Evolutionary conservation across 1,140 invertebrate genomes (phyloP), one percentile per base, ranked within the genome.

Genomic region (Hycleus cichorii): DNA sequence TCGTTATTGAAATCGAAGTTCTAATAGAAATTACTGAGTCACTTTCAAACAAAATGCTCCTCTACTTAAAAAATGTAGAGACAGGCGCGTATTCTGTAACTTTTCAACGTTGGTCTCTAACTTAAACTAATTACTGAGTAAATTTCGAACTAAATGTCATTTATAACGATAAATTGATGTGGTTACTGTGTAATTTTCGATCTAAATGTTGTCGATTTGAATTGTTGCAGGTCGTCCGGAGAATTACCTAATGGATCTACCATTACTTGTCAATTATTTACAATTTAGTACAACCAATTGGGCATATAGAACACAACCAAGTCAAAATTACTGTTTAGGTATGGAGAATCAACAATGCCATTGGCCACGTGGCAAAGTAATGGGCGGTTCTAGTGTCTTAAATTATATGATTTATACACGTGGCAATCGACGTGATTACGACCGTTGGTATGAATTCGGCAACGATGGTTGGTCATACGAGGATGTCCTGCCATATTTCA

Each of bases 381-480:
- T 91, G 65, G 92, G 92, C 6, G 92, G 93, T 1, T 91, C 87
- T 0, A 90, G 87, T 45, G 87, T 89, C 0, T 72, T 95, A 0
- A 95, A 96, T 69, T 93, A 91, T 58, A 92, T 96, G 93, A 90
- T 94, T 42, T 93, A 93, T 62, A 89, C 90, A 0, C 84, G 93
- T 64, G 90, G 91, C 3, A 76, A 88, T 72, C 75, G 78, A 25
- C 68, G 68, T 47, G 84, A 95, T 69, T 95, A 88, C 66, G 84
- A 95, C 66, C 73, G 80, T 11, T 95, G 92, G 91, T 81, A 81
- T 18, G 65, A 67, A 1, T 72, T 89, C 68, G 92, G 92, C 0
- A 93, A 92, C 57, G 64, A 74, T 84, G 71, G 71, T 0, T 97
- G 93, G 93, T 83, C 84, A 9, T 95, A 85, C 76, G 77, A 87